Evolutionary conservation across 1,140 invertebrate genomes (phyloP).

Genomic region (Chironomus tepperi): DNA sequence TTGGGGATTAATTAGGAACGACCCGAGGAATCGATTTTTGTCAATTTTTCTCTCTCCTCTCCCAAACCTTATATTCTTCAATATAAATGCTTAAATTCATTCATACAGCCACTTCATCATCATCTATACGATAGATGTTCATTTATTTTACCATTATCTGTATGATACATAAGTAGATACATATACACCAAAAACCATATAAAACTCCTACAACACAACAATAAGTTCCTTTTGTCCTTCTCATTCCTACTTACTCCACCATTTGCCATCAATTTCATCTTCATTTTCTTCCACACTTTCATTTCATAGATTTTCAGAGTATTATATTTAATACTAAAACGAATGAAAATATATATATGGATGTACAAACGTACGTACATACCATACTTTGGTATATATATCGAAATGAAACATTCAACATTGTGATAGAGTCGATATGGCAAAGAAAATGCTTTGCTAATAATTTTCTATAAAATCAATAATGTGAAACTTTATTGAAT

Average conservation of each 20-base stretch:
- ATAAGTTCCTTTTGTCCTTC: too few relatives aligned
- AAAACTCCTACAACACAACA: too few relatives aligned
- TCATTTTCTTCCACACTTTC: neutral
- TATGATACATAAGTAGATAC: neutral
- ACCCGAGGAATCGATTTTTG: slow-evolving; percentile 11
- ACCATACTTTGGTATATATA: too few relatives aligned
- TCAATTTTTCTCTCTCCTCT: neutral
- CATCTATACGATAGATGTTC: neutral
- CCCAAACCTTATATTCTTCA: neutral
- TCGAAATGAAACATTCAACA: neutral
- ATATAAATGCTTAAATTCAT: neutral
- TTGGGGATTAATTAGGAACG: slow-evolving; percentile 13
- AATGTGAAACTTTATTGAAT: neutral
- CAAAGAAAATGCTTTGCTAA: neutral
- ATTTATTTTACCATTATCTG: neutral
- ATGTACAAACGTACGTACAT: too few relatives aligned
- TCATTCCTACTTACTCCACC: neutral
- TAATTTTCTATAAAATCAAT: slow-evolving; percentile 15
- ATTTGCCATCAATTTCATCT: neutral
- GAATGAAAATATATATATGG: too few relatives aligned
- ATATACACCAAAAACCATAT: too few relatives aligned
- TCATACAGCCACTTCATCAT: neutral
- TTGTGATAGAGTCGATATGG: neutral
- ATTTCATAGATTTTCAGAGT: too few relatives aligned
- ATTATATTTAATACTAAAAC: too few relatives aligned